A percentile compares a stretch with the other conserved stretches of the same genome.
These are phyloP conservation scores for Plecotus auritus DNA, from an alignment of 2,113 vertebrate species.

Conservation along the genomic window DNA sequence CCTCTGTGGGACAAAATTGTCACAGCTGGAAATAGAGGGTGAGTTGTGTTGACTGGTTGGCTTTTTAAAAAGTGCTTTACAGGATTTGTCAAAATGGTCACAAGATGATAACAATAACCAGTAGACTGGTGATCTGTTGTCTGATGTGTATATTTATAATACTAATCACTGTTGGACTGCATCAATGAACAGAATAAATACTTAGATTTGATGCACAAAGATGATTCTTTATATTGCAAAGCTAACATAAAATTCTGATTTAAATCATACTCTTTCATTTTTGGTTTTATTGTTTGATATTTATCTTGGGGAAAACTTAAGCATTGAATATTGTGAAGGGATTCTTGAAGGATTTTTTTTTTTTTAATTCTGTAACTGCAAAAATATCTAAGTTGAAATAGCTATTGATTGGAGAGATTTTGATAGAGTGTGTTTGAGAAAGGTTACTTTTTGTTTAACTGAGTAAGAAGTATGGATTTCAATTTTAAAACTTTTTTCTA, in stretches of 20 bases:
- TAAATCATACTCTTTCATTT: not conserved
- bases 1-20: not conserved
- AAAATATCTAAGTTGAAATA: slow-evolving; percentile 23
- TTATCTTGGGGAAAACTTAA: slow-evolving; percentile 8
- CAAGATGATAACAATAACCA: not conserved
- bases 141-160: not conserved
- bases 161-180: not conserved
- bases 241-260: slow-evolving; percentile 12
- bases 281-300: slow-evolving; percentile 30
- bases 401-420: slow-evolving; percentile 12
- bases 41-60: not conserved
- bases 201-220: not conserved
- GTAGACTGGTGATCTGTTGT: not conserved
- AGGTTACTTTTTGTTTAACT: not conserved
- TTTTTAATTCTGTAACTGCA: slow-evolving; percentile 6
- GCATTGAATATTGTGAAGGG: not conserved
- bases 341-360: not conserved
- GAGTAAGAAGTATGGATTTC: not conserved
- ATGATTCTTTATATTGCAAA: slow-evolving; percentile 27
- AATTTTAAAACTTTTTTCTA: slow-evolving; percentile 30
- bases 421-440: not conserved
- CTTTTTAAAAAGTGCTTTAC: not conserved
- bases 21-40: not conserved
- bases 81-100: not conserved
- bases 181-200: not conserved